Conservation (phyloP, 2,113 vertebrate genomes). For the Tinamus guttatus region DNA sequence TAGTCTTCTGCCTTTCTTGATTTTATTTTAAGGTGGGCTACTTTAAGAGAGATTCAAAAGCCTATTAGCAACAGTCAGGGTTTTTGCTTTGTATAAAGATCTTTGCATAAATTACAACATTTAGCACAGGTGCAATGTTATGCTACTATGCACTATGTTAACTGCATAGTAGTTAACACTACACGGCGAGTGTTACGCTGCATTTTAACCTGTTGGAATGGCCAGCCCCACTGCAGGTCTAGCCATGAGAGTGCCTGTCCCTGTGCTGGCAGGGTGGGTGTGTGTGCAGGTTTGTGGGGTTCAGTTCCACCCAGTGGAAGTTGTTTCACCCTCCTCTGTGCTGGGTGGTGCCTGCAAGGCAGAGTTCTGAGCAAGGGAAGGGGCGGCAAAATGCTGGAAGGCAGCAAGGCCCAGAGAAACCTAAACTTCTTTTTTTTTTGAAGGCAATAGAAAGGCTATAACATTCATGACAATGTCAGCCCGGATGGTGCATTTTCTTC, state of each 20-base stretch:
- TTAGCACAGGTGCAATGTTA: too few species aligned
- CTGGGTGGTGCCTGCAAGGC: background rate
- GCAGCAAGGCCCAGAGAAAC: background rate
- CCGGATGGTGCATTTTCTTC: background rate
- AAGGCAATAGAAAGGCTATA: background rate
- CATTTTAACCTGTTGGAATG: background rate
- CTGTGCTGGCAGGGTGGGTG: background rate
- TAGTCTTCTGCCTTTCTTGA: background rate
- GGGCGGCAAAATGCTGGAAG: fast-evolving
- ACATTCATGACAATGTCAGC: background rate
- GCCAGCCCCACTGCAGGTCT: background rate
- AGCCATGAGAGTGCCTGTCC: background rate
- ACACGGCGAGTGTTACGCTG: fast-evolving
- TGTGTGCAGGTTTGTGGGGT: too few species aligned
- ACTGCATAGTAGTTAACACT: background rate
- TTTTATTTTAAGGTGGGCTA: background rate
- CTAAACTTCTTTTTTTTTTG: background rate
- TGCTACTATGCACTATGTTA: too few species aligned
- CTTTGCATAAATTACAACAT: background rate
- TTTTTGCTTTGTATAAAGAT: background rate
- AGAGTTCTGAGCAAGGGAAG: background rate
- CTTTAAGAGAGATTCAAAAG: background rate
- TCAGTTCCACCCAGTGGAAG: background rate
- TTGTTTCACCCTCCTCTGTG: background rate
- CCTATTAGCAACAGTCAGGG: background rate